These are phyloP conservation scores for Crossaster papposus DNA, from an alignment of 53 echinoderm and acorn worm species.

Conservation along the genomic window DNA sequence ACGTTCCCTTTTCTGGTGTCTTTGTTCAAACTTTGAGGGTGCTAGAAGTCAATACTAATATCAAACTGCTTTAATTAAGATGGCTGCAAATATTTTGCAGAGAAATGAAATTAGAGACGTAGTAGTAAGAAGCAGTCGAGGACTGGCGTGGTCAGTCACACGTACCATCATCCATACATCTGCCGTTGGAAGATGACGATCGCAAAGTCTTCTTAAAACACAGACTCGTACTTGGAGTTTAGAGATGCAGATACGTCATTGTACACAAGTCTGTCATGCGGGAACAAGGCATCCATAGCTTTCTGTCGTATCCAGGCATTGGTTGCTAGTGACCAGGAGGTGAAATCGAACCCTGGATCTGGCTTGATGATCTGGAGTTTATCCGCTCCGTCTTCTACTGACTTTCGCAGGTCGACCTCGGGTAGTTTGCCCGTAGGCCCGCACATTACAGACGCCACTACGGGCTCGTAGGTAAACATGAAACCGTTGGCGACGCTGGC, in stretches of 20 bases:
- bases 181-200: too few relatives aligned
- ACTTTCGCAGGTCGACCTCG: constrained; percentile 14
- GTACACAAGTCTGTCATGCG: constrained; percentile 6
- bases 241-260: neutral
- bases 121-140: too few relatives aligned
- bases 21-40: too few relatives aligned
- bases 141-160: too few relatives aligned
- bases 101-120: too few relatives aligned
- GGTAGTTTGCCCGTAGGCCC: constrained; percentile 17
- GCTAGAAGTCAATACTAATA: too few relatives aligned
- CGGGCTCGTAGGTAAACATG: constrained; percentile 14
- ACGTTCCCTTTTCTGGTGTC: too few relatives aligned
- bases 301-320: constrained; percentile 54
- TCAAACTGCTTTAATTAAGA: too few relatives aligned
- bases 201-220: neutral
- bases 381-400: constrained; percentile 3
- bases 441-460: neutral
- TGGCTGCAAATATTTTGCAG: too few relatives aligned
- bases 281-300: constrained; percentile 14
- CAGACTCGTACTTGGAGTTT: constrained; percentile 42
- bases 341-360: neutral
- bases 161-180: too few relatives aligned
- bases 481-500: constrained; percentile 17
- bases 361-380: constrained; percentile 13
- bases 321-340: constrained; percentile 41